Conservation (phyloP, 2,888 invertebrate species). For the Prostheceraeus crozeri region DNA sequence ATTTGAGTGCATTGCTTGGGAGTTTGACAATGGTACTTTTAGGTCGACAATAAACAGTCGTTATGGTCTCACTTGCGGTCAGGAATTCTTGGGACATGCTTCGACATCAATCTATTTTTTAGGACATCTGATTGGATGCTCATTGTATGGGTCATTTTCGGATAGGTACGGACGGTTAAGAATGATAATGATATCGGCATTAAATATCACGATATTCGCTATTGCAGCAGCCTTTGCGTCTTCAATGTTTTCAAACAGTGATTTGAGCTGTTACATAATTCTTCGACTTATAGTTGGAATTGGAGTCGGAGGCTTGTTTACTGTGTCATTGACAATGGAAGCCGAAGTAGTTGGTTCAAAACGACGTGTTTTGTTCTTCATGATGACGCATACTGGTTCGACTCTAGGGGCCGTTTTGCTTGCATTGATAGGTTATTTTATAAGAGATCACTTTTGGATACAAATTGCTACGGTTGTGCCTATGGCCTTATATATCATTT, state of each 20-base stretch:
- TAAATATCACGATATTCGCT: constrained; percentile 15
- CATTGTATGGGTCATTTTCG: constrained; percentile 45
- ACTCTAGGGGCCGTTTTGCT: constrained; percentile 8
- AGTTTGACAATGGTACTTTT: constrained; percentile 12
- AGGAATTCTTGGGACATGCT: constrained; percentile 42
- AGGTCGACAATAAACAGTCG: constrained; percentile 4
- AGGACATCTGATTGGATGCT: constrained; percentile 45
- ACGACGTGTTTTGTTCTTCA: neutral
- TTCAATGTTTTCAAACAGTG: neutral
- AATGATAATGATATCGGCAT: neutral
- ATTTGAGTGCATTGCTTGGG: constrained; percentile 22
- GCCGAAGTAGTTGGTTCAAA: constrained; percentile 27
- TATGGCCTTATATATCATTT: neutral
- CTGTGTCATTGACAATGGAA: constrained; percentile 5
- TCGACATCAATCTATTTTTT: constrained; percentile 45
- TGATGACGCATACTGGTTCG: constrained; percentile 24
- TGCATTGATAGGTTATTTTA: constrained; percentile 27
- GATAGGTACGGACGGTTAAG: constrained; percentile 42
- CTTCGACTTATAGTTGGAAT: constrained; percentile 17
- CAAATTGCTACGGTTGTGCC: constrained; percentile 7
- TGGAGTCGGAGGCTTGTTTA: constrained; percentile 32
- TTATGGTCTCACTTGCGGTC: constrained; percentile 44
- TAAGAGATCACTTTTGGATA: constrained; percentile 18
- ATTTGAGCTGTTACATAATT: too few relatives aligned
- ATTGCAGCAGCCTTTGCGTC: constrained; percentile 28